Evolutionary conservation across 2,113 vertebrate species (phyloP).

Genomic region (Leuciscus idus): DNA sequence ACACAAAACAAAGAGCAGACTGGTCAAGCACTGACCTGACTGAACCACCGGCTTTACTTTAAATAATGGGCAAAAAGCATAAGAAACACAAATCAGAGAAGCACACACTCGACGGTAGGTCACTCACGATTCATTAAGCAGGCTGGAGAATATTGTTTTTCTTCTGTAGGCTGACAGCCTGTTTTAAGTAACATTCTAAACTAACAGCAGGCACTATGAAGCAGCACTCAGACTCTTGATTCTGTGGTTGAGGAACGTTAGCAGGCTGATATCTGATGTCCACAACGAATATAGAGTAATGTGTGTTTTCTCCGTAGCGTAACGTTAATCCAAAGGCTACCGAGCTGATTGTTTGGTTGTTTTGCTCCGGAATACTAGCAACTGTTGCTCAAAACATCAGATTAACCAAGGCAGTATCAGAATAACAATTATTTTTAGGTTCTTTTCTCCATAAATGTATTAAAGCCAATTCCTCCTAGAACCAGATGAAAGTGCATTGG

Average conservation of each 20-base stretch:
- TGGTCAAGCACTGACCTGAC: slow-evolving; percentile 21
- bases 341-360: background rate
- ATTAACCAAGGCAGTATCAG: background rate
- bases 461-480: background rate
- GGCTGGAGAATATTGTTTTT: background rate
- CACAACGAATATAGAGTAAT: background rate
- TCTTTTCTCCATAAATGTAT: background rate
- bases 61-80: slow-evolving; percentile 94
- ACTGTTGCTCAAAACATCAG: background rate
- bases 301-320: background rate
- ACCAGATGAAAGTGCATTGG: background rate
- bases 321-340: background rate
- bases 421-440: background rate
- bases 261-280: too few relatives aligned
- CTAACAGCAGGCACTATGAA: background rate
- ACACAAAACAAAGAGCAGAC: slow-evolving; percentile 57
- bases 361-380: background rate
- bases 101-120: slow-evolving; percentile 86
- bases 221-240: background rate
- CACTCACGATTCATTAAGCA: accelerated
- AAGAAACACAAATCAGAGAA: slow-evolving; percentile 95
- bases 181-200: background rate
- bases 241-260: background rate
- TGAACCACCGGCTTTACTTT: slow-evolving; percentile 27
- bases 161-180: background rate